Evolutionary conservation across 2,888 invertebrate species (phyloP), one percentile per base, ranked within the genome.

Genomic region (Cosmorhoe ocellata): DNA sequence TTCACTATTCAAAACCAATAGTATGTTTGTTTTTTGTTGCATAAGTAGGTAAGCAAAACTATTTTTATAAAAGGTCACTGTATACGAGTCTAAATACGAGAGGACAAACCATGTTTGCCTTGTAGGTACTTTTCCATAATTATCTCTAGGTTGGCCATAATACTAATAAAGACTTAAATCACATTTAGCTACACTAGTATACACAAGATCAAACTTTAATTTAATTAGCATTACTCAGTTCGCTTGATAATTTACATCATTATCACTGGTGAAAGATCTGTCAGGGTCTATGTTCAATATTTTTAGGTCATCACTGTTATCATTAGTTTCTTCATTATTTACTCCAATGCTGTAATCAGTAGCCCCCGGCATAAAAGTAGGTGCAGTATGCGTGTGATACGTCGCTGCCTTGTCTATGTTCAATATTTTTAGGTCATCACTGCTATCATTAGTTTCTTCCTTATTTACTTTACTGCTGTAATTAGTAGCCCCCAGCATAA

Each of bases 381-480:
- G 47, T 1, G 56, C 30, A 2, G 64, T 58, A 32, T 59, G 62
- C 1, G 62, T 18, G 5, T 26, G 56, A 26, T 61, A 47, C 9
- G 56, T 60, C n/a, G n/a, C n/a, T n/a, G n/a, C n/a, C n/a, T n/a
- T n/a, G 12, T 59, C 60, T 2, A 44, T 58, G n/a, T 18, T 52
- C 9, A 66, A 44, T 8, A 53, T 54, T 34, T 22, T 14, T 10
- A 6, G 18, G 5, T 34, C 10, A 7, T 66, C 63, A 40, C 43
- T 31, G 37, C 71, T 59, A 5, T 64, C 59, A 31, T 60, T 54
- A n/a, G 45, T 14, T 18, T 39, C 59, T 51, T 64, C 66, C 24
- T 45, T 60, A 49, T 66, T 69, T 5, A 36, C 46, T 7, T 64
- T 58, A 32, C 43, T 60, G 9, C 59, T 65, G 24, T 59, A 68